These are phyloP conservation scores for Thaumetopoea pityocampa DNA, from an alignment of 1,140 invertebrate species.

Conservation along the genomic window DNA sequence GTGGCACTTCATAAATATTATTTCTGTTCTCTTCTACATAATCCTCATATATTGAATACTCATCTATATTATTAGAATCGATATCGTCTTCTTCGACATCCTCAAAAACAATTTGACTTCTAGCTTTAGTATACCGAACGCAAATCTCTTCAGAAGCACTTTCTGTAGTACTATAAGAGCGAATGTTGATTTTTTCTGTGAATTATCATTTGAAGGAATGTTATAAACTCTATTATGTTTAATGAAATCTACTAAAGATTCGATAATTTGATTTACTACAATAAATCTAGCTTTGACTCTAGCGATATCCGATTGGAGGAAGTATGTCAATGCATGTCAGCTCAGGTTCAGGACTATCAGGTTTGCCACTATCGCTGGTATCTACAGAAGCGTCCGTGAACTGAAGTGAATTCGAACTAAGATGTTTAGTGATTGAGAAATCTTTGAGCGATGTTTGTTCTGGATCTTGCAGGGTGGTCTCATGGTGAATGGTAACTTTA, in stretches of 20 bases:
- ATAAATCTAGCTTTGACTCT: conserved; percentile 28
- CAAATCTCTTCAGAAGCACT: conserved; percentile 28
- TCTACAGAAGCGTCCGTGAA: conserved; percentile 58
- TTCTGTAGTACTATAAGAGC: conserved; percentile 28
- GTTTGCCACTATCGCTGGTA: conserved; percentile 63
- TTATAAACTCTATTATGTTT: conserved; percentile 21
- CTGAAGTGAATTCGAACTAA: conserved; percentile 35
- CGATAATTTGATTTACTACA: conserved; percentile 27
- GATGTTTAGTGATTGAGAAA: conserved; percentile 30
- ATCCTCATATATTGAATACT: conserved; percentile 55
- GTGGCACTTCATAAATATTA: conserved; percentile 47
- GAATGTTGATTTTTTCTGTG: conserved; percentile 47
- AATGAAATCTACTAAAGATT: conserved; percentile 27
- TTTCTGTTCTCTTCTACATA: conserved; percentile 44
- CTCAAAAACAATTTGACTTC: conserved; percentile 18
- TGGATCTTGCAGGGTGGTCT: conserved; percentile 2
- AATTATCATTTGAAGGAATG: conserved; percentile 39
- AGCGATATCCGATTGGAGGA: conserved; percentile 65
- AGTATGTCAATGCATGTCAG: conserved; percentile 55
- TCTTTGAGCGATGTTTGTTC: conserved; percentile 15
- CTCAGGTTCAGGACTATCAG: conserved; percentile 60
- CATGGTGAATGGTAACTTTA: conserved; percentile 12
- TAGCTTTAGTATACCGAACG: conserved; percentile 13
- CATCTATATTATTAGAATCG: conserved; percentile 47
- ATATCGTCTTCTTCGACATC: conserved; percentile 30